Conservation (phyloP, 2,888 invertebrate species). For the Polydrusus tereticollis region DNA sequence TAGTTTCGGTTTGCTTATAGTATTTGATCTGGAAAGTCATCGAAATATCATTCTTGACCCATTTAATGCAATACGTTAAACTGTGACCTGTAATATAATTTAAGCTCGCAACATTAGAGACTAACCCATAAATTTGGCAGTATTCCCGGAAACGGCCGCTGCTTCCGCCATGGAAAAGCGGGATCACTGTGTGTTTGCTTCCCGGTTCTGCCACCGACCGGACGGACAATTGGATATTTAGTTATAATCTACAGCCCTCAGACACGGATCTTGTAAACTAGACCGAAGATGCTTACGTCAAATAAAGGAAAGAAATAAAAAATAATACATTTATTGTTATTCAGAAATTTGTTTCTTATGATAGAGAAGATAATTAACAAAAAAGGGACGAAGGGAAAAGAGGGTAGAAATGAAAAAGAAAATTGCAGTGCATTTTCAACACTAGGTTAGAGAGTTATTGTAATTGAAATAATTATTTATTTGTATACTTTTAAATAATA, state of each 20-base stretch:
- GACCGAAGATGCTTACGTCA: neutral
- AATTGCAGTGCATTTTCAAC: too few relatives aligned
- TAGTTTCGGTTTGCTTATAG: too few relatives aligned
- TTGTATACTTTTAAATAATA: too few relatives aligned
- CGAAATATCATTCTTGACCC: neutral
- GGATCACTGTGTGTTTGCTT: conserved; percentile 45
- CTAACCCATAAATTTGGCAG: conserved; percentile 42
- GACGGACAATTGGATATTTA: conserved; percentile 39
- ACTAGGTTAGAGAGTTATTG: too few relatives aligned
- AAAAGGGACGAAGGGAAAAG: too few relatives aligned
- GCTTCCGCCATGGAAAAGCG: conserved; percentile 42
- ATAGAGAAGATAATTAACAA: too few relatives aligned
- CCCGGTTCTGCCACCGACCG: conserved; percentile 32
- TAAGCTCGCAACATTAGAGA: conserved; percentile 39
- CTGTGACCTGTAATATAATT: conserved; percentile 46
- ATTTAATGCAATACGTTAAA: conserved; percentile 43
- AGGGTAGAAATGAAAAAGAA: too few relatives aligned
- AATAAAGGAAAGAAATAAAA: too few relatives aligned
- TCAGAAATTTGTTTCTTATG: too few relatives aligned
- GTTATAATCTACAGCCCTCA: conserved; percentile 5
- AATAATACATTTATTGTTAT: too few relatives aligned
- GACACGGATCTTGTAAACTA: conserved; percentile 12
- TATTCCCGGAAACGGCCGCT: conserved; percentile 45
- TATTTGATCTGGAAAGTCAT: neutral
- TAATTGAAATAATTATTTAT: too few relatives aligned